Evolutionary conservation across 2,888 invertebrate genomes (phyloP).

Genomic region (Lasioglossum figueresi): DNA sequence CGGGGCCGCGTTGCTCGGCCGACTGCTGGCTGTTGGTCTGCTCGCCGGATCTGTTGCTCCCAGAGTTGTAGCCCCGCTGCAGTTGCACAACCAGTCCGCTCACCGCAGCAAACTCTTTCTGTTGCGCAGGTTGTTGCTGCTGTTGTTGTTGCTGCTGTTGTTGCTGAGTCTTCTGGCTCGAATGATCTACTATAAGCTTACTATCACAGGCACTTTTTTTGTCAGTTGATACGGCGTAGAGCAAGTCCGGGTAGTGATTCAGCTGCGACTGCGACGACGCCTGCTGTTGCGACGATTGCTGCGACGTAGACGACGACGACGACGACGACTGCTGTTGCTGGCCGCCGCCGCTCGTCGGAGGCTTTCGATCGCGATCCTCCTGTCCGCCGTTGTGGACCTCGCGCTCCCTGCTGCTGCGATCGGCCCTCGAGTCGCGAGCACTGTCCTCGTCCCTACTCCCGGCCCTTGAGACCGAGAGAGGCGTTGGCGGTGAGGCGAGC

Average conservation of each 20-base stretch:
- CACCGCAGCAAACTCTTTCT: slow-evolving; percentile 74
- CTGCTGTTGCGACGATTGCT: slow-evolving; percentile 60
- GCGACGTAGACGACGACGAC: slow-evolving; percentile 56
- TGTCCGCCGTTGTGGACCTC: slow-evolving; percentile 79
- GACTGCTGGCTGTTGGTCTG: slow-evolving; percentile 68
- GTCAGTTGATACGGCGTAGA: slow-evolving; percentile 83
- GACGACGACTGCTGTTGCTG: slow-evolving; percentile 22
- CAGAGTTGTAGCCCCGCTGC: slow-evolving; percentile 79
- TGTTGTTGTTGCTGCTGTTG: slow-evolving; percentile 69
- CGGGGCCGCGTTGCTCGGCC: slow-evolving; percentile 75
- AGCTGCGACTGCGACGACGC: slow-evolving; percentile 67
- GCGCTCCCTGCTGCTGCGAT: slow-evolving; percentile 79
- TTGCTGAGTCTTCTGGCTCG: slow-evolving; percentile 83
- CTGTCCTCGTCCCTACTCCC: slow-evolving; percentile 80
- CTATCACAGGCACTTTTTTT: slow-evolving; percentile 85
- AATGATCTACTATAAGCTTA: slow-evolving; percentile 84
- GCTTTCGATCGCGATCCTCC: slow-evolving; percentile 74
- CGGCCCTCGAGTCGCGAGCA: slow-evolving; percentile 77
- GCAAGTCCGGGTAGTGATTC: slow-evolving; percentile 82
- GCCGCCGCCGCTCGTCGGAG: slow-evolving; percentile 52
- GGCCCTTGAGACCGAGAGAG: slow-evolving; percentile 76
- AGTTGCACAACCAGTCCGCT: slow-evolving; percentile 81
- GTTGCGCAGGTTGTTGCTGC: slow-evolving; percentile 78
- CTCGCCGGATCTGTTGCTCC: slow-evolving; percentile 69
- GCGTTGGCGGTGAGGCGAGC: slow-evolving; percentile 80